These are phyloP conservation scores for Morinoia aosen DNA, from an alignment of 2,888 invertebrate species.

Conservation along the genomic window DNA sequence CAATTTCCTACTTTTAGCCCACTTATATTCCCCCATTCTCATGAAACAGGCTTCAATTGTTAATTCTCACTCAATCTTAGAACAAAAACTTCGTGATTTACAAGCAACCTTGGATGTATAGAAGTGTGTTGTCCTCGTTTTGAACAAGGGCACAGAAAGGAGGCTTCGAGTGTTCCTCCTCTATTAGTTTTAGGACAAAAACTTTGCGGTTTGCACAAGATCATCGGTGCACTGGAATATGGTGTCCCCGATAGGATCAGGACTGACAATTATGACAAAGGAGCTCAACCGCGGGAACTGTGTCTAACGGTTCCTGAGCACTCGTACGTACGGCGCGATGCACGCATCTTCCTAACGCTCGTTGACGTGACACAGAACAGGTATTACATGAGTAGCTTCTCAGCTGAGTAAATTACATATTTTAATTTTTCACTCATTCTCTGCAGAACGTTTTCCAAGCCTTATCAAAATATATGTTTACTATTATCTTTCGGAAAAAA, in stretches of 20 bases:
- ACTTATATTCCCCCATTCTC: background rate
- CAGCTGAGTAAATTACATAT: background rate
- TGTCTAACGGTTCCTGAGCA: background rate
- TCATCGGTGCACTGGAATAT: background rate
- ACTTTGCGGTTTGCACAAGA: background rate
- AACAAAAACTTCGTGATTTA: background rate
- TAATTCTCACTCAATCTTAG: background rate
- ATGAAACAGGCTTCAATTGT: background rate
- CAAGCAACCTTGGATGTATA: background rate
- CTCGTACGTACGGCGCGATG: background rate
- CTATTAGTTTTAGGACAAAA: background rate
- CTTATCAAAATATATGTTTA: background rate
- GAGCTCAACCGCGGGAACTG: background rate
- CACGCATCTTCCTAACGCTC: background rate
- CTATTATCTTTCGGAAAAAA: background rate
- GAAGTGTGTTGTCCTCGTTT: background rate
- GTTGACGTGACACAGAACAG: background rate
- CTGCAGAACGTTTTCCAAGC: background rate
- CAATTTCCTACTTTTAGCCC: background rate
- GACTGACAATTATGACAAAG: background rate
- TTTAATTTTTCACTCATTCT: background rate
- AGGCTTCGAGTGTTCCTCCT: background rate
- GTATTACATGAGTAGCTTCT: background rate
- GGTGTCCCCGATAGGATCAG: conserved; percentile 2
- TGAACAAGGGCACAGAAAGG: background rate